Evolutionary conservation across 2,113 vertebrate species (phyloP), one percentile per base, ranked within the genome.

Genomic region (Malurus elegans): DNA sequence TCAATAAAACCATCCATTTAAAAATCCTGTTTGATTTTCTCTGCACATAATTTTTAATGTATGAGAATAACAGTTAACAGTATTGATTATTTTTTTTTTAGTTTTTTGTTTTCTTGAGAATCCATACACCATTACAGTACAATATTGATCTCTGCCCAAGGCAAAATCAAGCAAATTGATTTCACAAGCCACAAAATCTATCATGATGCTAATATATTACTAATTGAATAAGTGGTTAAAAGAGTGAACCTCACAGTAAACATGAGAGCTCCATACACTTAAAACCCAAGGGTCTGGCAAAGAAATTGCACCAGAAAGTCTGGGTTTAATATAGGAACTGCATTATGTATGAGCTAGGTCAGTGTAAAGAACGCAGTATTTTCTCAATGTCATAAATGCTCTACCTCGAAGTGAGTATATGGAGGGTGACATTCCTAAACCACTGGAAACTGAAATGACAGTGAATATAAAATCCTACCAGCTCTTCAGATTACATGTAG

Each of bases 211-310:
- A 93, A 96, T 92, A 73, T 54, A 94, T 89, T 82, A 50, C 73
- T 96, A 87, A 87, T 73, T 94, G 85, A 90, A 94, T 54, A 79
- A 92, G 70, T 79, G 17, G 61, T 57, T 89, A 89, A 89, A 89
- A 72, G 61, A 95, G 69, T 90, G 50, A 87, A 57, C 53, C 20
- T 85, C 80, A 54, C 44, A 81, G 17, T 72, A 81, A 75, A 38
- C 28, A 51, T n/a, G 21, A 51, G 34, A 85, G 26, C 29, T 93
- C 56, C 60, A 40, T 67, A 86, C 6, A 25, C 51, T 65, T 86
- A 53, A 87, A 86, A 34, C 9, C 16, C 48, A 64, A 66, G 62
- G 26, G 4, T 32, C 11, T 85, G 18, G 31, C 26, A 56, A 85
- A 92, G 12, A 91, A 84, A 60, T 74, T 18, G 12, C 16, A 81